phyloP scores from a whole-genome alignment of 2,113 vertebrate genomes.

The Crocuta crocuta region DNA sequence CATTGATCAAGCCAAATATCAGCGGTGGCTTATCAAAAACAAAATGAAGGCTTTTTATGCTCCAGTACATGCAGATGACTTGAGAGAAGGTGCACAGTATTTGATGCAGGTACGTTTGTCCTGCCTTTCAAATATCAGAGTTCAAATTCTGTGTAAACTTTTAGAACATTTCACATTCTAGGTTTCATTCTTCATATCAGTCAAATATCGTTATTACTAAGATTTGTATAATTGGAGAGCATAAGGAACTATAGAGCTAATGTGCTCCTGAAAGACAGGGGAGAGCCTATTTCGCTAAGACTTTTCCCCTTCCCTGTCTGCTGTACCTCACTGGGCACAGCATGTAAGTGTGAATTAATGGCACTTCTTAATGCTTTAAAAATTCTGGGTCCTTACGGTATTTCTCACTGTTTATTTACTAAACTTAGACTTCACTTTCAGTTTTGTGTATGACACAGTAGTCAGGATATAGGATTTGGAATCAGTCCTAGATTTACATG shows the following conservation, averaged over 20 bases:
- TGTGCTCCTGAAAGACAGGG: neutral
- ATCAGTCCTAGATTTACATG: neutral
- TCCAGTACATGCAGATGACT: constrained; percentile 95
- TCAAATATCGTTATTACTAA: constrained; percentile 7
- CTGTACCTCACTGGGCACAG: neutral
- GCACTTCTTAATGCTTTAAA: neutral
- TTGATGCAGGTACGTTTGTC: constrained; percentile 93
- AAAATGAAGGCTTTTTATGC: constrained; percentile 98
- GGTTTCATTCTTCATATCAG: constrained; percentile 30
- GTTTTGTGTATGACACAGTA: neutral
- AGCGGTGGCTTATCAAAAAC: constrained; percentile 96
- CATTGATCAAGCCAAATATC: constrained; percentile 93
- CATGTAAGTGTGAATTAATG: neutral
- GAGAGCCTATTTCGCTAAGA: neutral
- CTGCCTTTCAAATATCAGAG: neutral
- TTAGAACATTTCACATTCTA: neutral
- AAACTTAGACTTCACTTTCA: constrained; percentile 27
- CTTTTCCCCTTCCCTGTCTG: neutral
- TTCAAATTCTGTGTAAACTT: neutral
- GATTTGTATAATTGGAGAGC: neutral
- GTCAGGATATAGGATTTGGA: neutral
- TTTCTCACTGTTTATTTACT: constrained; percentile 47
- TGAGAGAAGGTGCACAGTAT: constrained; percentile 95
- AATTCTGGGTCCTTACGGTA: neutral
- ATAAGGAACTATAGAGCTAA: neutral